phyloP scores from a whole-genome alignment of 1,140 invertebrate genomes.

The Dendroctonus valens region DNA sequence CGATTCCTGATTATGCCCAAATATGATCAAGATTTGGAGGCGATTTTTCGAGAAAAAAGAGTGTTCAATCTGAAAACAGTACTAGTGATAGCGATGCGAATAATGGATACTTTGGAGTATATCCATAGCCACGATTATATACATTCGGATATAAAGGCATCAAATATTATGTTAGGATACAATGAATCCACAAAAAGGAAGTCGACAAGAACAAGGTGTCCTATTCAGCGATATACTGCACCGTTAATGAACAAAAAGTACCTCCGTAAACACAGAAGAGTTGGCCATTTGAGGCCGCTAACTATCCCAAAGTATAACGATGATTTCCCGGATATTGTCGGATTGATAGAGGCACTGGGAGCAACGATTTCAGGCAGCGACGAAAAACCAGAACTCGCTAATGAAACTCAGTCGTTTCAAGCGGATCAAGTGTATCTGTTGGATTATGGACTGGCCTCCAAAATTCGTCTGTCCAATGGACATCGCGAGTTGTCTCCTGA shows the following conservation, averaged over 20 bases:
- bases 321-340: conserved; percentile 38
- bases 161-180: conserved; percentile 75
- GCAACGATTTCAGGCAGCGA: not conserved
- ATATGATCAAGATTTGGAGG: conserved; percentile 86
- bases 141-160: conserved; percentile 92
- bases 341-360: conserved; percentile 23
- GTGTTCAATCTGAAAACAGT: conserved; percentile 75
- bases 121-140: conserved; percentile 87
- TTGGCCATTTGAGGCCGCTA: conserved; percentile 33
- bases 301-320: conserved; percentile 34
- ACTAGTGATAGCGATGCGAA: conserved; percentile 76
- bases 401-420: not conserved
- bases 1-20: conserved; percentile 90
- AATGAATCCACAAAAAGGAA: not conserved
- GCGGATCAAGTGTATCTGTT: conserved; percentile 76
- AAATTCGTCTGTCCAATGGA: conserved; percentile 73
- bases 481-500: conserved; percentile 89
- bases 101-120: conserved; percentile 84
- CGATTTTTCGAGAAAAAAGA: conserved; percentile 67
- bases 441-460: conserved; percentile 90
- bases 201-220: not conserved
- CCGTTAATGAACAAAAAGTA: not conserved
- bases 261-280: not conserved
- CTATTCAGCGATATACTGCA: conserved; percentile 3
- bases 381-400: not conserved